Evolutionary conservation across 2,888 invertebrate species (phyloP), one percentile per base, ranked within the genome.

Genomic region (Drosophila testacea): DNA sequence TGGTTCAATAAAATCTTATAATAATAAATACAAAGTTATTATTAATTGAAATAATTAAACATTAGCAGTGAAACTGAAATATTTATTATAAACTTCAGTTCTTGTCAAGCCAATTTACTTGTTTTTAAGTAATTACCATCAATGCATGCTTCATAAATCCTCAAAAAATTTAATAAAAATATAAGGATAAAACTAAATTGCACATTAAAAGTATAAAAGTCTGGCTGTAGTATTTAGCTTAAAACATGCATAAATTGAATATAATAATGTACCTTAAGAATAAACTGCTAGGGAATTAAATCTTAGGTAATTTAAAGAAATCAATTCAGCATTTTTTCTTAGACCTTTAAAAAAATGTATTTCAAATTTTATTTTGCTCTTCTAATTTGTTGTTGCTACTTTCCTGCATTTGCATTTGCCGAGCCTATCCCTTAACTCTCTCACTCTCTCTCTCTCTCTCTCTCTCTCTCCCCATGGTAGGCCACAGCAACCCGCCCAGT

Each of bases 401-500:
- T n/a, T 9, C 0, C n/a, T 44, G 27, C 39, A 52, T 16, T 30
- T 54, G 56, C 57, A 80, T 59, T 69, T 79, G 78, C 64, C 27
- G 27, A 60, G 60, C 50, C 60, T 41, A 50, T 32, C 4, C n/a
- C 41, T 11, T 32, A 28, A 36, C 32, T 30, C 28, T n/a, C 32
- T n/a, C 34, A 2, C 55, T 34, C 7, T 11, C 11, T n/a, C 32
- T n/a, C 32, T n/a, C 34, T 4, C 55, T 34, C 7, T 22, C 11
- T 9, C 32, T 7, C 9, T 28, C 13, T 22, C 13, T 38, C 16
- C 32, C 1, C 13, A 5, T 27, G 44, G 5, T 27, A 27, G 5
- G 10, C 6, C 27, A 44, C 11, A 6, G 10, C 11, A 44, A 44
- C 4, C 44, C 44, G 44, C 44, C 34, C 51, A 38, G 42, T 63